Base-by-base conservation (phyloP, 2,113 vertebrate species). In the Festucalex cinctus region DNA sequence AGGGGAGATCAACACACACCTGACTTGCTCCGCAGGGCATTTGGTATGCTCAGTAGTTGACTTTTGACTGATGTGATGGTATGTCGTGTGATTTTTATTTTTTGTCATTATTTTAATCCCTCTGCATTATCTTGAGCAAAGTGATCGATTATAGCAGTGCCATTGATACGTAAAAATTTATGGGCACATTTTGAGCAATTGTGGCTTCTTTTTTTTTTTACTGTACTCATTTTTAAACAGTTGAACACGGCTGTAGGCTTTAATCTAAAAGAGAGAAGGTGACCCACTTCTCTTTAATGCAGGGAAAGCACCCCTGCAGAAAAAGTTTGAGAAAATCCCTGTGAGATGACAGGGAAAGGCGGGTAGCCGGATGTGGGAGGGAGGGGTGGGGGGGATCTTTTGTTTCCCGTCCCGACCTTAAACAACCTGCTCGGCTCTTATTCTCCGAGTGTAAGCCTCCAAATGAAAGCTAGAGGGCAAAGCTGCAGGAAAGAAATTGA, bases 261-360 rank as follows among this genome's bases (percentile, higher is more conserved):
- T 67, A 78, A 83, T 77, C 68, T 78, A 75, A 78, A 67, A 76
- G 67, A 88, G 71, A 75, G 74, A 86, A 88, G 79, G 82, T 90
- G 87, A 90, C 91, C 91, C 82, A 90, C 88, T 91, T 91, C 85
- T 67, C 76, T 22, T 24, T 14, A 22, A 22, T 12, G 14, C 59
- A 74, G 77, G 78, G 84, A 82, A 81, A 83, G 62, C 74, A 83
- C 72, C 85, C 76, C 51, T 35, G 60, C 41, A 36, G 64, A 66
- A 74, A 60, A 59, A 57, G 22, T 48, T 57, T 0, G 67, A 77
- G 84, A 88, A 81, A 84, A 83, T 86, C 80, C 84, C 83, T 80
- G 62, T 36, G 74, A 85, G 84, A 86, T 76, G 70, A 77, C n/a
- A 22, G 20, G 62, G 59, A 70, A 32, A 26, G 66, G 64, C 51